phyloP scores from a whole-genome alignment of 2,888 invertebrate genomes.

The Eretmocerus hayati region DNA sequence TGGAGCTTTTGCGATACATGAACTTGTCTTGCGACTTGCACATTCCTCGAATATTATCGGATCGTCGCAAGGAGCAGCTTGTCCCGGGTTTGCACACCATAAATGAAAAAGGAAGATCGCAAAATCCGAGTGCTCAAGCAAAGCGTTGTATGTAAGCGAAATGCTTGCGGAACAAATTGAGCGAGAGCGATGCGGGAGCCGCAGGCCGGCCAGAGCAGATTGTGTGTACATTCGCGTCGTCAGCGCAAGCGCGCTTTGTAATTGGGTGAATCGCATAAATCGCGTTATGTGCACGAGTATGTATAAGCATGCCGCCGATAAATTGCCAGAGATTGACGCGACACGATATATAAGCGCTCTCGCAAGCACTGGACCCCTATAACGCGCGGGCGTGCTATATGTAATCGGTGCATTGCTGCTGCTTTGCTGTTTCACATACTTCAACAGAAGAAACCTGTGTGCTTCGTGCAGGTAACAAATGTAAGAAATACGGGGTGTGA shows the following conservation, averaged over 20 bases:
- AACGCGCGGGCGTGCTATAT: not conserved
- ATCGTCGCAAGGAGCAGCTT: not conserved
- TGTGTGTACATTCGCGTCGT: not conserved
- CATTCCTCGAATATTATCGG: constrained; percentile 18
- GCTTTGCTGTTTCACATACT: no score
- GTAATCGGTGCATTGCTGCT: not conserved
- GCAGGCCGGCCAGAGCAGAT: not conserved
- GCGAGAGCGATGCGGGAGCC: constrained; percentile 8
- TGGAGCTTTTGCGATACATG: no score
- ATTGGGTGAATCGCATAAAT: constrained; percentile 30
- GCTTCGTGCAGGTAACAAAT: no score
- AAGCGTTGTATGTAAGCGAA: no score
- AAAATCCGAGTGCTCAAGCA: not conserved
- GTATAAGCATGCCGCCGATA: constrained; percentile 9
- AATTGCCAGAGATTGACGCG: constrained; percentile 28
- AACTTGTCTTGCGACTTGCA: no score
- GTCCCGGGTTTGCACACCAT: not conserved
- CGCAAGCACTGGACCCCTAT: constrained; percentile 17
- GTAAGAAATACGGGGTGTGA: no score
- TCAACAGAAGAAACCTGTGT: no score
- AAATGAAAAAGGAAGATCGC: not conserved
- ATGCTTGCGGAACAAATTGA: constrained; percentile 14
- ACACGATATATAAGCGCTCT: constrained; percentile 23
- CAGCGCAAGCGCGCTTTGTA: constrained; percentile 25
- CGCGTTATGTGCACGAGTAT: constrained; percentile 21